Base-by-base conservation (phyloP, 1,140 invertebrate species). In the Heliconius hermathena region DNA sequence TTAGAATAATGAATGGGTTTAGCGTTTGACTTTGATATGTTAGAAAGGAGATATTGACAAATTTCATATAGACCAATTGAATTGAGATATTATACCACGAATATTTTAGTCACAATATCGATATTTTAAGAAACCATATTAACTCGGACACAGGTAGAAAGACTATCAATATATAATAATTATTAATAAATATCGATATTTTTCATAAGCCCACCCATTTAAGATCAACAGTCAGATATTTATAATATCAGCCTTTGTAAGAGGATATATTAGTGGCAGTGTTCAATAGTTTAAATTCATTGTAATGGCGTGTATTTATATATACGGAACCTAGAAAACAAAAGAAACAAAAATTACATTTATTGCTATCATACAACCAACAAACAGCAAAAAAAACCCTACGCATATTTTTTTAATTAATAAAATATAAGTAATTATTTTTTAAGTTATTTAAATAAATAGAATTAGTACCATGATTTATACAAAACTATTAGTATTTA, bases 241-340 rank as follows among this genome's bases (percentile, higher is more conserved):
- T 70, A 26, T 71, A 76, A 70, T 78, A 78, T 80, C 76, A 81
- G 76, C 80, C 80, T 81, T 81, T 72, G 73, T 41, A 36, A 16
- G 54, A 72, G 52, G 60, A 57, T 77, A 78, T 71, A 49, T 72
- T 78, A 72, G 76, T 81, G 80, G 80, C 80, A 81, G 80, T 81
- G 80, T 75, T 73, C 11, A 74, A 73, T 60, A 33, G 78, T 80
- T 70, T 71, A 80, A 74, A 81, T 52, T 29, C 60, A 38, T 38
- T 70, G 18, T 49, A 41, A 20, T 57, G 57, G 38, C 57, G 26
- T 29, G 18, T 60, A 60, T 46, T 60, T 60, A 60, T 66, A 29
- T 60, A 60, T 66, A 29, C 0, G 22, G 60, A 66, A 26, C 8
- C 22, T 66, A 66, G 3, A 66, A 29, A 66, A 16, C 4, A 16